These are phyloP conservation scores for Gambusia affinis DNA, from an alignment of 2,113 vertebrate genomes.

Conservation along the genomic window DNA sequence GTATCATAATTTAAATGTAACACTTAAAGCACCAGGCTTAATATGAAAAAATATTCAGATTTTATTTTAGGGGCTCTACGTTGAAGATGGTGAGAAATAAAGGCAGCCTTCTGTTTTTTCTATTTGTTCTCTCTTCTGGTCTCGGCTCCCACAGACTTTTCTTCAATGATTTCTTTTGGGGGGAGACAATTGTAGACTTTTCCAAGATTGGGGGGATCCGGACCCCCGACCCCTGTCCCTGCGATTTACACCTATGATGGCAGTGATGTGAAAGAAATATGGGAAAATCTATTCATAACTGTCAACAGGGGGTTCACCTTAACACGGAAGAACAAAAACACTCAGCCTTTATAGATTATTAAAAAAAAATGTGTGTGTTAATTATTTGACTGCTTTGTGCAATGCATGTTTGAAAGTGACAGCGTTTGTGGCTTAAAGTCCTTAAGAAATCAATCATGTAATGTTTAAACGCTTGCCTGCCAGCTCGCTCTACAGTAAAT, in stretches of 20 bases:
- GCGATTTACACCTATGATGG: background rate
- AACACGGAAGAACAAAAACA: conserved; percentile 28
- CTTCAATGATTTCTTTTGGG: too few species aligned
- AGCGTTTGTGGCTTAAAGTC: conserved; percentile 43
- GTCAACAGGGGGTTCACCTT: conserved; percentile 33
- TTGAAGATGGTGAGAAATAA: too few species aligned
- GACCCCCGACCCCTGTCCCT: too few species aligned
- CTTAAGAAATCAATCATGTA: background rate
- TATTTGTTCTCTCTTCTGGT: too few species aligned
- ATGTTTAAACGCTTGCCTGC: background rate
- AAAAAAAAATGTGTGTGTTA: conserved; percentile 29
- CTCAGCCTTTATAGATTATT: conserved; percentile 6
- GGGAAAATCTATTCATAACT: conserved; percentile 34
- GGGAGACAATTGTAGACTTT: too few species aligned
- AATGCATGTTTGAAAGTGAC: conserved; percentile 23
- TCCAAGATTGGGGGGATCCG: too few species aligned
- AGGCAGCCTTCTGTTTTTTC: too few species aligned
- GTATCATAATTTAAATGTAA: too few species aligned
- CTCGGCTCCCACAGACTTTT: too few species aligned
- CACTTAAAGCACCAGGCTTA: too few species aligned
- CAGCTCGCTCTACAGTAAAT: background rate
- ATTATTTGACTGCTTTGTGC: conserved; percentile 61
- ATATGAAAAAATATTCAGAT: too few species aligned
- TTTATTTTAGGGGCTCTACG: too few species aligned
- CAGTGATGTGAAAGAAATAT: conserved; percentile 44